These are phyloP conservation scores for Numida meleagris DNA, from an alignment of 2,113 vertebrate genomes.

Conservation along the genomic window DNA sequence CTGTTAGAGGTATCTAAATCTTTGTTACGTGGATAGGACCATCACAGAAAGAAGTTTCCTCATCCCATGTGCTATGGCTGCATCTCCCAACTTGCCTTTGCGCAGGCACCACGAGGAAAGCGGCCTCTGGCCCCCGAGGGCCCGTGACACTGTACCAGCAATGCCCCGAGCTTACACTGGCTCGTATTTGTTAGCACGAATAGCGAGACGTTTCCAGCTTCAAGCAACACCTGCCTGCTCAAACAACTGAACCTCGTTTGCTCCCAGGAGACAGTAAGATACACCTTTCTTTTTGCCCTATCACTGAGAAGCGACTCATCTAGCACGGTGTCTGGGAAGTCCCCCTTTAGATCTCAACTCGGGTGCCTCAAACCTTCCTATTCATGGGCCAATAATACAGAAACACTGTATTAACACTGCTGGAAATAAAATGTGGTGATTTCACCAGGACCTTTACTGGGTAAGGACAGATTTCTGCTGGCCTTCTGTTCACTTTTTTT, in stretches of 20 bases:
- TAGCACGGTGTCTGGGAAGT: background rate
- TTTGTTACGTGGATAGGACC: background rate
- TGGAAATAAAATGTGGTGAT: background rate
- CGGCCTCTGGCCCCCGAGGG: background rate
- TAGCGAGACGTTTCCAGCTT: accelerated
- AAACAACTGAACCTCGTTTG: background rate
- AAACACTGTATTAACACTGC: background rate
- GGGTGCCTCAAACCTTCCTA: background rate
- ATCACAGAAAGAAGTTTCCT: background rate
- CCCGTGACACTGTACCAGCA: background rate
- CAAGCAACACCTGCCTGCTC: background rate
- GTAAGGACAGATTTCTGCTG: background rate
- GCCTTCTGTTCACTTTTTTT: background rate
- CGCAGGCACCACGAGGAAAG: background rate
- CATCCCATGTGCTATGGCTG: accelerated
- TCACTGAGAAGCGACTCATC: background rate
- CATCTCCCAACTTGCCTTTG: background rate
- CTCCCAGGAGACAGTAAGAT: background rate
- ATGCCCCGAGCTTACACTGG: background rate
- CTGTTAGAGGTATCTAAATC: background rate
- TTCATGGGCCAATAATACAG: accelerated
- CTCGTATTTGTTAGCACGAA: background rate
- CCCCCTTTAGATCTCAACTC: background rate
- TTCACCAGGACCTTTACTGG: background rate
- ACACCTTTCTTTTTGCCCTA: accelerated